These are phyloP conservation scores for Netelia virgata DNA, from an alignment of 2,888 invertebrate genomes.

Conservation along the genomic window DNA sequence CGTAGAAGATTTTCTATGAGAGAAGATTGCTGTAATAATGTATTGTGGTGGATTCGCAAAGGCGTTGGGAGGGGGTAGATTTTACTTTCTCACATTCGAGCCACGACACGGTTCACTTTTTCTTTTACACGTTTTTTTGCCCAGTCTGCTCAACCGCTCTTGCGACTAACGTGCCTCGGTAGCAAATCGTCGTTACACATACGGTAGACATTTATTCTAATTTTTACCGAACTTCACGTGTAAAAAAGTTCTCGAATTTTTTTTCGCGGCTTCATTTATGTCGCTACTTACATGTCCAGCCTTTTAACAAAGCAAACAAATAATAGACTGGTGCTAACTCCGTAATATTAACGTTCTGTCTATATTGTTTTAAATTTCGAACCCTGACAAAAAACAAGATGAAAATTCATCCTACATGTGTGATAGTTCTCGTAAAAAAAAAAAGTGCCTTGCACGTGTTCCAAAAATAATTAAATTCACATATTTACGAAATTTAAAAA, in stretches of 20 bases:
- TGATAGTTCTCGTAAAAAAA: slow-evolving; percentile 75
- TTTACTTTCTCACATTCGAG: slow-evolving; percentile 4
- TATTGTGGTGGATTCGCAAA: neutral
- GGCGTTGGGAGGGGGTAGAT: neutral
- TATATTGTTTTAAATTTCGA: slow-evolving; percentile 74
- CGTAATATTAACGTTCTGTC: slow-evolving; percentile 76
- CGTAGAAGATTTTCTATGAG: neutral
- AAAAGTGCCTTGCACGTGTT: slow-evolving; percentile 84
- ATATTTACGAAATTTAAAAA: slow-evolving; percentile 8
- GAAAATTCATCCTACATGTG: slow-evolving; percentile 79
- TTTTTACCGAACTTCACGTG: slow-evolving; percentile 1
- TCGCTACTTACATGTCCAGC: slow-evolving; percentile 31
- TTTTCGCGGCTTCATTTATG: slow-evolving; percentile 9
- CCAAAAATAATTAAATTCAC: slow-evolving; percentile 55
- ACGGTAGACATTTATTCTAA: slow-evolving; percentile 24
- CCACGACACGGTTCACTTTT: slow-evolving; percentile 20
- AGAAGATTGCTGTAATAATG: slow-evolving; percentile 12
- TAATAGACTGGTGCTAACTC: slow-evolving; percentile 64
- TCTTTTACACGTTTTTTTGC: neutral
- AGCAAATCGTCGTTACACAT: slow-evolving; percentile 21
- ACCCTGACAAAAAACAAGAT: slow-evolving; percentile 63
- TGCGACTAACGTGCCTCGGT: slow-evolving; percentile 51
- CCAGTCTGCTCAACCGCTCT: slow-evolving; percentile 58
- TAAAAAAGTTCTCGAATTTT: slow-evolving; percentile 28
- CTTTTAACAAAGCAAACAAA: slow-evolving; percentile 53